These are phyloP conservation scores for Lepetodrilus schrolli DNA, from an alignment of 2,888 invertebrate genomes.

Conservation along the genomic window DNA sequence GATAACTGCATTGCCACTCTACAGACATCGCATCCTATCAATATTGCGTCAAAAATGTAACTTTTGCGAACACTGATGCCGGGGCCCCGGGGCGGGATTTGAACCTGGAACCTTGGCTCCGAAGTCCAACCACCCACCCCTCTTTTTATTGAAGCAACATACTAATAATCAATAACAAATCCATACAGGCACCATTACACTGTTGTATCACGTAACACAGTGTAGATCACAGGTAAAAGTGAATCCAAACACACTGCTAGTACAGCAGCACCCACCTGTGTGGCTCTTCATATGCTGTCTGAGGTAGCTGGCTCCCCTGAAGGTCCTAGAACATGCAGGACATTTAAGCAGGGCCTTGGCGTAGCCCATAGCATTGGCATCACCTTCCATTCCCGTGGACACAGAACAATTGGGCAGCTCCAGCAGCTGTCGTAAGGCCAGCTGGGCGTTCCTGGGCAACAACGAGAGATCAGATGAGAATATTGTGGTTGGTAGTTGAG, in stretches of 20 bases:
- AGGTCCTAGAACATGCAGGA: constrained; percentile 64
- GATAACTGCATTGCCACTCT: too few species aligned
- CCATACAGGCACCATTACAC: neutral
- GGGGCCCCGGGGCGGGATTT: too few species aligned
- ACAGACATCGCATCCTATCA: too few species aligned
- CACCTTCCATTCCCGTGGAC: constrained; percentile 33
- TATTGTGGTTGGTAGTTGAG: too few species aligned
- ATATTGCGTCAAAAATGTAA: too few species aligned
- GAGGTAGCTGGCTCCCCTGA: constrained; percentile 67
- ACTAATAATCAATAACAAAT: too few species aligned
- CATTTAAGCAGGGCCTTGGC: constrained; percentile 54
- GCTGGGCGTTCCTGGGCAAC: constrained; percentile 63
- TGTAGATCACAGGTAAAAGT: neutral
- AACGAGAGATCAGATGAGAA: too few species aligned
- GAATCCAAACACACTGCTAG: neutral
- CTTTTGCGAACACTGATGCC: too few species aligned
- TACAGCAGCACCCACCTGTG: constrained; percentile 51
- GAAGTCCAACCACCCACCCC: neutral
- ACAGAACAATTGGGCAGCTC: constrained; percentile 47
- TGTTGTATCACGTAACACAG: neutral
- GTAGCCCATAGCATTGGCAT: constrained; percentile 32
- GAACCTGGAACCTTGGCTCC: too few species aligned
- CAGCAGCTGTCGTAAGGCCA: constrained; percentile 66
- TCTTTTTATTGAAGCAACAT: neutral
- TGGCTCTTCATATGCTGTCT: constrained; percentile 70